Base-by-base conservation (phyloP, 2,888 invertebrate species). In the Epinotia demarniana region DNA sequence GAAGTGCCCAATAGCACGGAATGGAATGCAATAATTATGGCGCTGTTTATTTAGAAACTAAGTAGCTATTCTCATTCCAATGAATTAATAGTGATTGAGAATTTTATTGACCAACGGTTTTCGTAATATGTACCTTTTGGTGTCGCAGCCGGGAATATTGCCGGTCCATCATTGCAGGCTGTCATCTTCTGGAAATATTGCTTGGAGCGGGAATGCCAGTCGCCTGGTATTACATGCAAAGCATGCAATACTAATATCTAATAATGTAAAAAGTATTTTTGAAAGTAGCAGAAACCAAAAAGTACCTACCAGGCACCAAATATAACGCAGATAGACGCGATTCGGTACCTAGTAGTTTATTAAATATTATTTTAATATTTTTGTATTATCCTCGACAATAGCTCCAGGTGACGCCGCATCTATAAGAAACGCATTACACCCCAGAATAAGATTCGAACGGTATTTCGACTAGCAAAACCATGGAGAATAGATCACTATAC, bases 1-100 rank as follows among this genome's bases (percentile, higher is more conserved):
- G 87, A 89, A 90, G 84, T 89, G 85, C 80, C 78, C 77, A 75
- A 46, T 77, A 80, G 82, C 91, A 91, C 90, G 90, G 88, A 80
- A 90, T 84, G 82, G 82, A 80, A 81, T 83, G 81, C 13, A 67
- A 53, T 67, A 55, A 55, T 39, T 39, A 55, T 33, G 53, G 16
- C 66, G 55, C 11, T 12, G 18, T 18, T 13, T 55, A 67, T 67
- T 67, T 39, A 55, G 18, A 67, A 55, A 33, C 12, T 13, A 67
- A 67, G 53, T 53, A 27, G n/a, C 16, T 18, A 53, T 27, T 27
- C 33, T n/a, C n/a, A 53, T 27, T 53, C 8, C 43, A 63, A 53
- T 55, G 8, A 23, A 62, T 13, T 18, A 62, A 33, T 62, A 53
- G 39, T 23, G 39, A 63, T 63, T 33, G 55, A 62, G 5, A 57